Conservation (phyloP, 1,140 invertebrate species). For the Drosophila leontia region DNA sequence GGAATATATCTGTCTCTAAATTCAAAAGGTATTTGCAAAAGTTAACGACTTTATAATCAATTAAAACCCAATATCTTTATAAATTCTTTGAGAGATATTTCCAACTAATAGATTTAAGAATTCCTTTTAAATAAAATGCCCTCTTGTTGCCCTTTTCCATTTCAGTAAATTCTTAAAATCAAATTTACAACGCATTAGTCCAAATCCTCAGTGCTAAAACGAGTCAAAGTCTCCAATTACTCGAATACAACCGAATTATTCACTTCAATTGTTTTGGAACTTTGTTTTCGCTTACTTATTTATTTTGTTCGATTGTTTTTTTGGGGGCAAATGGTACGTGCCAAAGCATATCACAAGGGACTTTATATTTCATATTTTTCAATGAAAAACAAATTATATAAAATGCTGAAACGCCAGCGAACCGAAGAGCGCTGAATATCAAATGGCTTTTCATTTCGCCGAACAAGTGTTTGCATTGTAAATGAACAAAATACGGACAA, state of each 20-base stretch:
- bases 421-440: slow-evolving; percentile 56
- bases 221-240: slow-evolving; percentile 43
- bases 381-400: slow-evolving; percentile 68
- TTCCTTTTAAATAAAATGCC: neutral
- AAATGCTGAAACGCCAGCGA: slow-evolving; percentile 44
- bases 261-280: slow-evolving; percentile 45
- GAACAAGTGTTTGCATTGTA: slow-evolving; percentile 72
- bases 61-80: neutral
- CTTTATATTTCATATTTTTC: slow-evolving; percentile 57
- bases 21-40: neutral
- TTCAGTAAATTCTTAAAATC: slow-evolving; percentile 24
- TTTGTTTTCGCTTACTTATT: slow-evolving; percentile 49
- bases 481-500: slow-evolving; percentile 38
- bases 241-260: slow-evolving; percentile 43
- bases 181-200: slow-evolving; percentile 41
- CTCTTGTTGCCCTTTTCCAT: neutral
- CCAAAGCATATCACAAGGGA: slow-evolving; percentile 41
- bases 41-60: neutral
- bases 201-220: slow-evolving; percentile 21
- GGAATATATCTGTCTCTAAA: neutral
- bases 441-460: slow-evolving; percentile 67
- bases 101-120: neutral
- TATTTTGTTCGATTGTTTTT: slow-evolving; percentile 22
- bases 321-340: slow-evolving; percentile 53
- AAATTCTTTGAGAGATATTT: neutral